Base-by-base conservation (phyloP, 2,797 vertebrate species). In the Notoglanidium macrostoma region DNA sequence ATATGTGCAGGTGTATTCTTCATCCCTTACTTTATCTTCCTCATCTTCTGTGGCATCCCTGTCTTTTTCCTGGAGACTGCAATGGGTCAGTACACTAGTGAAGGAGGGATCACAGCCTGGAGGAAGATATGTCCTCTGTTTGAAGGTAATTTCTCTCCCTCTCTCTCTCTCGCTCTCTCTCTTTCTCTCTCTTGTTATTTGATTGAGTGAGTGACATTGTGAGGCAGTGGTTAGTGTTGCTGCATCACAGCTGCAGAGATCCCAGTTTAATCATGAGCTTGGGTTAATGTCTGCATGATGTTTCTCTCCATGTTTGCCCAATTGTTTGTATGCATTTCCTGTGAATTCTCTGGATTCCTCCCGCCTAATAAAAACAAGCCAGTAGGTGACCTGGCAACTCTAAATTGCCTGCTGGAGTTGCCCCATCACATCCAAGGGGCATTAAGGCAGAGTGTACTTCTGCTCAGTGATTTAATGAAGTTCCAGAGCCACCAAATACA, bases 71-170 rank as follows among this genome's bases (percentile, higher is more conserved):
- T 99, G 95, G 98, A 99, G 95, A 97, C 96, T 0, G 96, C 97
- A 0, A 59, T 99, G 94, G 98, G 98, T 23, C 98, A 99, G 91
- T 99, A 97, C 91, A 99, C 98, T 51, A 98, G 96, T 70, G 96
- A 99, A 92, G 97, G 98, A 0, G 97, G 96, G 0, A 92, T 99
- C 70, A 99, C 98, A 0, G 97, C 97, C 90, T 99, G 98, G 98
- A 96, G 95, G 93, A 98, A 98, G 94, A 97, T 99, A 85, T 99
- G 98, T 51, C 98, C 98, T 83, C 95, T 99, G 92, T 97, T 98
- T 82, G 94, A 97, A 95, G 98, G 98, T 98, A 90, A 94, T 88
- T 86, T n/a, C 19, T n/a, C 5, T n/a, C n/a, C 40, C 1, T 59
- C 19, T 59, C 21, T 65, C 21, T 40, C 0, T 49, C 21, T 49